Base-by-base conservation (phyloP, 2,797 vertebrate genomes). In the Danio jaintianensis region DNA sequence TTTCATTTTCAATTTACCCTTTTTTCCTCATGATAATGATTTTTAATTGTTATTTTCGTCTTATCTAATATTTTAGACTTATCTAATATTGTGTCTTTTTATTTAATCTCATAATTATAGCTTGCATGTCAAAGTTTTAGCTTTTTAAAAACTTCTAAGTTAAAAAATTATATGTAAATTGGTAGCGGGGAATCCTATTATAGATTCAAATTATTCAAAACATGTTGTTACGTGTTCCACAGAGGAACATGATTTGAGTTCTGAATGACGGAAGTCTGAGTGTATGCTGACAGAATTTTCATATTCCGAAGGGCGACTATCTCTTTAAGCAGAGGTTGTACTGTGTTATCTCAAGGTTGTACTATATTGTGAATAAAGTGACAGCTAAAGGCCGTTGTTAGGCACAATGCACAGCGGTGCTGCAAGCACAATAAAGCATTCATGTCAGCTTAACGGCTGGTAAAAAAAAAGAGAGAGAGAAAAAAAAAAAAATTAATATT, bases 401-500 rank as follows among this genome's bases (percentile, higher is more conserved):
- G 69, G 11, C 42, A 47, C 20, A 59, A 36, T 56, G 55, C 0
- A 0, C 42, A 73, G 42, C 4, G 6, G 43, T 59, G 71, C 20
- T 12, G 11, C 20, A 45, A 59, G 22, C 55, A 73, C 9, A 45
- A 47, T 36, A 73, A 73, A 73, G 67, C 66, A 83, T 82, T 85
- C 20, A 53, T 78, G 45, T 84, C 82, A 79, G 80, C 58, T 83
- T 42, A 78, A 22, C 4, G 4, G 55, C 15, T 72, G 53, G 66
- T 61, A 80, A 80, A 81, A 82, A 78, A 83, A 78, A 77, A 29
- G 29, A 29, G 1, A 29, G 59, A 78, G n/a, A n/a, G n/a, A n/a
- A n/a, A n/a, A n/a, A n/a, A n/a, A n/a, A 86, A 82, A 8, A 48
- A 56, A 83, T 85, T 82, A 83, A 84, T 87, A 85, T 75, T 78